Evolutionary conservation across 53 echinoderm and acorn worm genomes (phyloP), one percentile per base, ranked within the genome.

Genomic region (Astropecten irregularis): DNA sequence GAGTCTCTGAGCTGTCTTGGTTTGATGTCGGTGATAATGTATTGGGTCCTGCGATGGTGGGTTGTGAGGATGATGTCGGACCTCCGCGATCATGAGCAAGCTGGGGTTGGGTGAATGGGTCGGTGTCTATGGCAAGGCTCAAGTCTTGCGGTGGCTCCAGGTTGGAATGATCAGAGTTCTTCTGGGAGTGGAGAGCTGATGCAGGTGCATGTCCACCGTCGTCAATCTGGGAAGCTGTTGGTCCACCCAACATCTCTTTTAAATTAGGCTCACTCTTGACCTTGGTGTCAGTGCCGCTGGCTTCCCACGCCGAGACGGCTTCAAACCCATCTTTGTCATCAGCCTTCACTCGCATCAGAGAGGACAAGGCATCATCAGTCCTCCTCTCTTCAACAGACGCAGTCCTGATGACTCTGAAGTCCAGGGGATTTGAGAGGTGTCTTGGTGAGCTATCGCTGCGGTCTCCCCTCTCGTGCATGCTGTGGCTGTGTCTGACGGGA

Each of bases 401-500:
- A 19, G 61, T 79, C 19, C 79, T 19, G 5, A 16, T 22, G 22
- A 48, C 79, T 14, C 46, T 40, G 46, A 48, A 31, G 46, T 79
- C 79, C 42, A 79, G 60, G 11, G 61, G 61, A 20, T 60, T 60
- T 32, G 60, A 62, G 40, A 47, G 40, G 20, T 61, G 46, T 60
- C 62, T 19, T 47, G 46, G 58, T 30, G 79, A 37, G 61, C 48
- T 61, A 20, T 30, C 49, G 27, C 49, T 42, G 33, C 18, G 46
- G 1, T 18, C 37, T 35, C 62, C 79, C 13, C 46, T 60, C 33
- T 69, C 69, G 20, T 77, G 59, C 85, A 89, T 84, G 68, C 89
- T 89, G 40, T 66, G 30, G 35, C 85, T 84, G 69, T 89, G 89
- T 38, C 42, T 30, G 11, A 89, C 25, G 0, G 81, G 88, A 21